phyloP scores from a whole-genome alignment of 2,888 invertebrate species.

The Mesochorus sp. region DNA sequence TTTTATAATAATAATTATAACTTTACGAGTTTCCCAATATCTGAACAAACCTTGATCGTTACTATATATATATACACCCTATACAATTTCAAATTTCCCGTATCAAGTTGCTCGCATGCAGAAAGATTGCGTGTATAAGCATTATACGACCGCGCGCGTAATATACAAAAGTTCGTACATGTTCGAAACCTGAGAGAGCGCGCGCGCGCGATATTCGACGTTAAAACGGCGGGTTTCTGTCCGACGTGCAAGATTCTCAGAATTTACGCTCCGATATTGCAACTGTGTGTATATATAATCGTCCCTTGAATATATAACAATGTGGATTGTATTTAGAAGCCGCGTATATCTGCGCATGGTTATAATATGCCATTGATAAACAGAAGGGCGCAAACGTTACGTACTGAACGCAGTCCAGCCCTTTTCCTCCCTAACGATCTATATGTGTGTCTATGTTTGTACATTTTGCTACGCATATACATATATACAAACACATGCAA shows the following conservation, averaged over 20 bases:
- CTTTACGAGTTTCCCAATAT: too few species aligned
- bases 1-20: too few species aligned
- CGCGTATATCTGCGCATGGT: neutral
- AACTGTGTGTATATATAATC: constrained; percentile 28
- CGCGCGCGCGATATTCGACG: constrained; percentile 50
- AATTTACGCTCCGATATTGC: constrained; percentile 17
- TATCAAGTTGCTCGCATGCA: too few species aligned
- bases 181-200: constrained; percentile 22
- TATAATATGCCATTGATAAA: neutral
- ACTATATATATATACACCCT: too few species aligned
- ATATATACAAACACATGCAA: neutral
- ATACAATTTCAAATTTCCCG: too few species aligned
- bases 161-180: constrained; percentile 23
- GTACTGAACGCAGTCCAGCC: too few species aligned
- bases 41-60: too few species aligned
- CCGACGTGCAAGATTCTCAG: constrained; percentile 28
- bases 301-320: constrained; percentile 13
- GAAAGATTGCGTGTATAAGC: constrained; percentile 29
- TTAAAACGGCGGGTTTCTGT: constrained; percentile 45
- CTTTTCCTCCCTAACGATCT: too few species aligned
- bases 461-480: neutral
- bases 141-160: neutral
- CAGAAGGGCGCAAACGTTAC: too few species aligned
- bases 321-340: neutral
- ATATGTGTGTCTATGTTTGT: too few species aligned